Base-by-base conservation (phyloP, 2,797 vertebrate genomes). In the Coregonus ussuriensis region DNA sequence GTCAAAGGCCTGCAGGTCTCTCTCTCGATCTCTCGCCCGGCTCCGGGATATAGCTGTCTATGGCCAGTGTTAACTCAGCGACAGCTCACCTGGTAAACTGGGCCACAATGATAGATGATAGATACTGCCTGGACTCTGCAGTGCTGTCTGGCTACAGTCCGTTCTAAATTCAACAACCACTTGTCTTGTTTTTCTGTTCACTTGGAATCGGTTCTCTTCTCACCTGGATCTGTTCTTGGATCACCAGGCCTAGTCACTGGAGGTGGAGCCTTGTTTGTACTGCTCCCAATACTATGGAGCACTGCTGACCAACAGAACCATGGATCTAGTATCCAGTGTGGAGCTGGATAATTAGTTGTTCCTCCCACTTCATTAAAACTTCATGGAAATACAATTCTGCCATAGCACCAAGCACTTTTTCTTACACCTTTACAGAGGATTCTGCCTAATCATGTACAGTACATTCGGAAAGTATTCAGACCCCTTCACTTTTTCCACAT, bases 51-150 rank as follows among this genome's bases (percentile, higher is more conserved):
- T 3, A 21, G 21, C 59, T 62, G n/a, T 78, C 83, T 75, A 56
- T 52, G 29, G 33, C 78, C 77, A 73, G 79, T 37, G 76, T 75
- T 81, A 75, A 62, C n/a, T 53, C 51, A 18, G 71, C 76, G 79
- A 85, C 83, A 53, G 72, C 52, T 9, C 11, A 74, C 13, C 21
- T 25, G 47, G 31, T 66, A 71, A 71, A 35, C 75, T 65, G 37
- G 56, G 56, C 25, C 77, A 72, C 47, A 7, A 68, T 29, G 21
- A 79, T 63, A 63, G 74, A 77, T 62, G 4, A 77, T 18, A 78
- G 71, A 11, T 11, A 67, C 21, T 11, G 13, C 13, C 31, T 15
- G 31, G 65, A n/a, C 37, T 41, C 4, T 29, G 63, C 75, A 74
- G 73, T 74, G 59, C 13, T 53, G 70, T 54, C 77, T 82, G 21